Conservation (phyloP, 1,140 invertebrate genomes). For the Himalopsyche phryganea region DNA sequence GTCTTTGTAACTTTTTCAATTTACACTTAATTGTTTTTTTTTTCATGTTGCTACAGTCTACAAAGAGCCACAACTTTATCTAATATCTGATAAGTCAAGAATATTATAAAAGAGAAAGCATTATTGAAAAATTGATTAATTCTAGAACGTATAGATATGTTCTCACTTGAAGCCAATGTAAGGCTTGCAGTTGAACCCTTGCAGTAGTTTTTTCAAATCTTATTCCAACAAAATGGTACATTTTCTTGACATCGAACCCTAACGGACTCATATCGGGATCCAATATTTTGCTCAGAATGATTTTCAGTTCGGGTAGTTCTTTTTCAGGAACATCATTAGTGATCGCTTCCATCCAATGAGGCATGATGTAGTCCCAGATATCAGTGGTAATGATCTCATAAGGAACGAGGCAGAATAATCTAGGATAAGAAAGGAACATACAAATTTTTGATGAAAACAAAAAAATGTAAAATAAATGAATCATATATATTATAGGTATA, state of each 20-base stretch:
- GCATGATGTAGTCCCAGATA: constrained; percentile 97
- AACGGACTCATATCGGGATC: constrained; percentile 94
- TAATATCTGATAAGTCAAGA: no score
- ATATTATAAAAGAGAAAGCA: no score
- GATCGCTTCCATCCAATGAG: constrained; percentile 97
- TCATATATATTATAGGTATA: no score
- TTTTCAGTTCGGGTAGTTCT: constrained; percentile 87
- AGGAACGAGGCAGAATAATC: constrained; percentile 92
- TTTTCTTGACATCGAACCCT: constrained; percentile 87
- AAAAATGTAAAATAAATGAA: no score
- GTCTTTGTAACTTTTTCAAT: no score
- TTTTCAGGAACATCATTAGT: constrained; percentile 91
- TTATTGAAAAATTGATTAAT: no score
- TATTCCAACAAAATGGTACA: constrained; percentile 91
- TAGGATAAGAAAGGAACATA: constrained; percentile 33
- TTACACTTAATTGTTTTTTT: no score
- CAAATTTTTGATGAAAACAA: no score
- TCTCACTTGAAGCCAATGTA: constrained; percentile 89
- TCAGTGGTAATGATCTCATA: constrained; percentile 95
- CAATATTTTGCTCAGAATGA: constrained; percentile 92
- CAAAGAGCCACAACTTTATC: no score
- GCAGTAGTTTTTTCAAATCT: constrained; percentile 81
- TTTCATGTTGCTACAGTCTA: no score
- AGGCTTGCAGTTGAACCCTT: constrained; percentile 87
- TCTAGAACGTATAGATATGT: no score